These are phyloP conservation scores for Zonitis immaculata DNA, from an alignment of 2,888 invertebrate species.

Conservation along the genomic window DNA sequence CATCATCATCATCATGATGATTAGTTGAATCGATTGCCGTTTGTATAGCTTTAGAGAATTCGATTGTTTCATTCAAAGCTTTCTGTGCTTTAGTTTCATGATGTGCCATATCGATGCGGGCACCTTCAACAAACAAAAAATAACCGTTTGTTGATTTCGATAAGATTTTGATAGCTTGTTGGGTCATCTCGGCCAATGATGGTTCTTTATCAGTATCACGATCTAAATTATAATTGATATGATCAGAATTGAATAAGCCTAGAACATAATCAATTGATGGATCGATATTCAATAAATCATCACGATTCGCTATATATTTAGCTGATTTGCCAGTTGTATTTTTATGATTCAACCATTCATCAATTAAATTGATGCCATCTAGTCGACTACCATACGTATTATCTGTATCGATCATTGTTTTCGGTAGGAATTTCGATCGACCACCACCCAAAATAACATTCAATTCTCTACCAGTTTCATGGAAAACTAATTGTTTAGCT, in stretches of 20 bases:
- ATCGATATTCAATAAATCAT: conserved; percentile 51
- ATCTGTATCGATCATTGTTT: conserved; percentile 48
- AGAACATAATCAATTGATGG: conserved; percentile 52
- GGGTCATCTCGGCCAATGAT: conserved; percentile 75
- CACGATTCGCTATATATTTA: conserved; percentile 54
- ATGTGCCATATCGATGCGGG: conserved; percentile 70
- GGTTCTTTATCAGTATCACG: conserved; percentile 57
- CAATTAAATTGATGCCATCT: conserved; percentile 61
- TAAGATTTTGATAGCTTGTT: conserved; percentile 69
- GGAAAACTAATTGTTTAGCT: conserved; percentile 62
- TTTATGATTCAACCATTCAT: conserved; percentile 59
- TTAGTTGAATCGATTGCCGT: conserved; percentile 61
- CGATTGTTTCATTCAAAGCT: conserved; percentile 72
- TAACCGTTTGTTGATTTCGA: conserved; percentile 60
- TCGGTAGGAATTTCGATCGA: conserved; percentile 59
- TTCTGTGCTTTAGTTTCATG: conserved; percentile 61
- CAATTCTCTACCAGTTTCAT: conserved; percentile 60
- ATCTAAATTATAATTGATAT: conserved; percentile 58
- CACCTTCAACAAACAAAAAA: conserved; percentile 72
- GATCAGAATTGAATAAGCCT: conserved; percentile 30
- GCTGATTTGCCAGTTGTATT: conserved; percentile 36
- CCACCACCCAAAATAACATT: conserved; percentile 77
- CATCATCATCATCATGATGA: too few relatives aligned
- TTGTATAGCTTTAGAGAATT: conserved; percentile 51
- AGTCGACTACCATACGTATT: conserved; percentile 53